phyloP scores from a whole-genome alignment of 1,140 invertebrate genomes.

The Hylyphantes graminicola region DNA sequence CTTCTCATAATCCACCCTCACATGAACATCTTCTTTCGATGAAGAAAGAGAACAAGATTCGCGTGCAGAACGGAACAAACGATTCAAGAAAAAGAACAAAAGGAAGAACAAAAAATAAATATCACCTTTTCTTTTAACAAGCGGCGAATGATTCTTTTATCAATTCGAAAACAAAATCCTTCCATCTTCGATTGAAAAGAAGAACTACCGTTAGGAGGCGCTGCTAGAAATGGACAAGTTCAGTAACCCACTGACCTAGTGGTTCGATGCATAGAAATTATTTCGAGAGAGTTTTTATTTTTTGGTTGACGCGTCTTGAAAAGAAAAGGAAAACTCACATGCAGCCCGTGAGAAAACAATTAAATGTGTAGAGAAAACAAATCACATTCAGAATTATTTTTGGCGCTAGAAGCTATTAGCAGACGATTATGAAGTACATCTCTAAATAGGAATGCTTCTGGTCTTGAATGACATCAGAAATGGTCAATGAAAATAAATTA shows the following conservation, averaged over 20 bases:
- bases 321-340: slow-evolving; percentile 3
- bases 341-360: slow-evolving; percentile 45
- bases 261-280: slow-evolving; percentile 49
- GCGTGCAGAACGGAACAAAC: slow-evolving; percentile 1
- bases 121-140: neutral
- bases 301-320: slow-evolving; percentile 34
- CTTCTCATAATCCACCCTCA: neutral
- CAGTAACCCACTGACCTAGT: slow-evolving; percentile 54
- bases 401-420: no score
- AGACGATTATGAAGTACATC: no score
- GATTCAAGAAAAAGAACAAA: neutral
- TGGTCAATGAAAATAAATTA: no score
- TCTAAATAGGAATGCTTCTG: no score
- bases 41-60: neutral
- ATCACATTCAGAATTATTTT: no score
- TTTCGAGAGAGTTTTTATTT: slow-evolving; percentile 38
- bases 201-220: slow-evolving; percentile 18
- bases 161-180: neutral
- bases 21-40: neutral
- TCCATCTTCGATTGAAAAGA: neutral
- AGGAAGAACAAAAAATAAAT: slow-evolving; percentile 19
- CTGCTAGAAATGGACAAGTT: slow-evolving; percentile 49
- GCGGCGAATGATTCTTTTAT: neutral
- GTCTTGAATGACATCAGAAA: no score
- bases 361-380: neutral